Evolutionary conservation across 2,888 invertebrate species (phyloP).

Genomic region (Sphaeridia pumilis): DNA sequence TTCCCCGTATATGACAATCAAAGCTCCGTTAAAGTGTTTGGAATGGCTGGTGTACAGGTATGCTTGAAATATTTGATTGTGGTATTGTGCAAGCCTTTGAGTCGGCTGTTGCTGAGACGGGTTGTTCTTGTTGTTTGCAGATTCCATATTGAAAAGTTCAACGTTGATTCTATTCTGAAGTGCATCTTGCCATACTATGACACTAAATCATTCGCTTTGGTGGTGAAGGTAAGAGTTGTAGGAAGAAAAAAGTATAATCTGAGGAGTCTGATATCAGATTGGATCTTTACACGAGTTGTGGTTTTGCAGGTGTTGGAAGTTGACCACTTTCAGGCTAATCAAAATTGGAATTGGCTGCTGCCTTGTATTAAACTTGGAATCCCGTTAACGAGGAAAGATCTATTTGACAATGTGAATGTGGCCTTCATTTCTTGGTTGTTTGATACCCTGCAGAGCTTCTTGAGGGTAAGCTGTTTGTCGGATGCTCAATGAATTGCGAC

Average conservation of each 20-base stretch:
- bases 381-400: slow-evolving; percentile 56
- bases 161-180: slow-evolving; percentile 64
- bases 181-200: slow-evolving; percentile 86
- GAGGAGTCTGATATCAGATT: no score
- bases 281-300: background rate
- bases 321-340: slow-evolving; percentile 36
- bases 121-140: slow-evolving; percentile 40
- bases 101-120: background rate
- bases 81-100: background rate
- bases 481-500: background rate
- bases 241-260: no score
- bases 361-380: slow-evolving; percentile 62
- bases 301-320: slow-evolving; percentile 24
- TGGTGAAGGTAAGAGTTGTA: slow-evolving; percentile 56
- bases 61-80: background rate
- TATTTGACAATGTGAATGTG: slow-evolving; percentile 55
- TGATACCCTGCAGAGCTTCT: slow-evolving; percentile 20
- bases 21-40: slow-evolving; percentile 73
- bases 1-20: slow-evolving; percentile 79
- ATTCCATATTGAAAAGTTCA: slow-evolving; percentile 78
- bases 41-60: slow-evolving; percentile 84
- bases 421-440: slow-evolving; percentile 34
- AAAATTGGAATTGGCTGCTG: slow-evolving; percentile 64
- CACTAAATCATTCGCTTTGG: slow-evolving; percentile 69
- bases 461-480: slow-evolving; percentile 8